Conservation (phyloP, 2,797 vertebrate species). For the Leptodactylus fallax region DNA sequence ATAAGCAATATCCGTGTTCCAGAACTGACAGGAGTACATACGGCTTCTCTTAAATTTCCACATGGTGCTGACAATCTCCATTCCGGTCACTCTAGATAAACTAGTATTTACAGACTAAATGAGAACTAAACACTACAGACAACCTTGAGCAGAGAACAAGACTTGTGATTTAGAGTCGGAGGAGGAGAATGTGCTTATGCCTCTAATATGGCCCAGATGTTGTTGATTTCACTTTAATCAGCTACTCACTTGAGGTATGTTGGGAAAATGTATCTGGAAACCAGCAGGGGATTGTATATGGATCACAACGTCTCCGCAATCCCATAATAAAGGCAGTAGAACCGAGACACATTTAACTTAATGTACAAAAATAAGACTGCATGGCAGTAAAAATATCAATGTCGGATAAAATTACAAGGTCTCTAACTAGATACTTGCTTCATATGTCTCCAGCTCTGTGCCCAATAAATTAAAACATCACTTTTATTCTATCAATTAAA, state of each 20-base stretch:
- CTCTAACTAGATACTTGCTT: not conserved
- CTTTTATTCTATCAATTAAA: too few species aligned
- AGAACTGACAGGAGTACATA: not conserved
- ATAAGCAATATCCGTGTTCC: not conserved
- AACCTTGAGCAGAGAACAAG: slow-evolving; percentile 18
- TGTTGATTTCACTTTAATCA: slow-evolving; percentile 43
- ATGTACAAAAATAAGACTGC: not conserved
- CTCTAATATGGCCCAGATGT: slow-evolving; percentile 41
- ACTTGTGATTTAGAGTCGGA: slow-evolving; percentile 38
- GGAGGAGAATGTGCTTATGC: not conserved
- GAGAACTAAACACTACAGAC: not conserved
- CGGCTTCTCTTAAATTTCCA: not conserved
- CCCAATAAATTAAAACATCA: too few species aligned
- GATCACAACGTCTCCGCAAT: not conserved
- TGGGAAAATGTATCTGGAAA: slow-evolving; percentile 20
- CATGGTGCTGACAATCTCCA: not conserved
- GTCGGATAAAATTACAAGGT: not conserved
- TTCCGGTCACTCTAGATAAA: slow-evolving; percentile 1
- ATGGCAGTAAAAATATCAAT: not conserved
- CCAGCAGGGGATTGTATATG: not conserved
- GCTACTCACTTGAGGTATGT: slow-evolving; percentile 23
- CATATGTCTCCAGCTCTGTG: too few species aligned
- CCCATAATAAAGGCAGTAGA: not conserved
- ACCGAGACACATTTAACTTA: not conserved
- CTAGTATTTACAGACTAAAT: slow-evolving; percentile 1